Evolutionary conservation across 2,113 vertebrate species (phyloP).

Genomic region (Forbesichthys papilliferus): DNA sequence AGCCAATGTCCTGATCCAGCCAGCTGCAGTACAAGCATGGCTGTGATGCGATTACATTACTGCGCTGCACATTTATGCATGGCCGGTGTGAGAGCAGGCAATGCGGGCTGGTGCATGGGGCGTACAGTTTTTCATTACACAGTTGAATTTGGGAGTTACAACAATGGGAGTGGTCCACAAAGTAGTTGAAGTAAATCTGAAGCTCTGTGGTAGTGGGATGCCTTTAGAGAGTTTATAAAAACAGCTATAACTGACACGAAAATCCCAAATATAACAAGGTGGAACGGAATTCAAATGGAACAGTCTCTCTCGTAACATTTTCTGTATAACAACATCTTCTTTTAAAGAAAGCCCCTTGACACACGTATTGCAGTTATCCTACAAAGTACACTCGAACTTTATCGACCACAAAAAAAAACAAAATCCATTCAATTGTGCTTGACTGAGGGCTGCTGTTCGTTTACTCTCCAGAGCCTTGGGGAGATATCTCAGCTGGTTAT

Average conservation of each 20-base stretch:
- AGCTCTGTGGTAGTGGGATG: background rate
- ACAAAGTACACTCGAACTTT: slow-evolving; percentile 13
- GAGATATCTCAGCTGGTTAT: slow-evolving; percentile 36
- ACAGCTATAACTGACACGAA: too few relatives aligned
- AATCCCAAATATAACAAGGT: too few relatives aligned
- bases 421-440: slow-evolving; percentile 13
- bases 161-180: slow-evolving; percentile 3
- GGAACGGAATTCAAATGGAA: too few relatives aligned
- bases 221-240: too few relatives aligned
- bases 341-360: too few relatives aligned
- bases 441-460: slow-evolving; percentile 34
- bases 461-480: slow-evolving; percentile 40
- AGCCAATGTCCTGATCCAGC: slow-evolving; percentile 45
- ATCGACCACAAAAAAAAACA: slow-evolving; percentile 12
- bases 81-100: background rate
- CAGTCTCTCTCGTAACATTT: too few relatives aligned
- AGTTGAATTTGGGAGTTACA: slow-evolving; percentile 7
- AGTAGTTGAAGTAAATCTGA: slow-evolving; percentile 31
- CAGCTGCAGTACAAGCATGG: slow-evolving; percentile 30
- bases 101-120: background rate
- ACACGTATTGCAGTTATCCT: slow-evolving; percentile 2
- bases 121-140: background rate
- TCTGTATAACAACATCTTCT: too few relatives aligned
- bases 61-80: slow-evolving; percentile 36
- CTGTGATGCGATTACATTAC: slow-evolving; percentile 19